Evolutionary conservation across 2,888 invertebrate genomes (phyloP).

Genomic region (Campaea margaritaria): DNA sequence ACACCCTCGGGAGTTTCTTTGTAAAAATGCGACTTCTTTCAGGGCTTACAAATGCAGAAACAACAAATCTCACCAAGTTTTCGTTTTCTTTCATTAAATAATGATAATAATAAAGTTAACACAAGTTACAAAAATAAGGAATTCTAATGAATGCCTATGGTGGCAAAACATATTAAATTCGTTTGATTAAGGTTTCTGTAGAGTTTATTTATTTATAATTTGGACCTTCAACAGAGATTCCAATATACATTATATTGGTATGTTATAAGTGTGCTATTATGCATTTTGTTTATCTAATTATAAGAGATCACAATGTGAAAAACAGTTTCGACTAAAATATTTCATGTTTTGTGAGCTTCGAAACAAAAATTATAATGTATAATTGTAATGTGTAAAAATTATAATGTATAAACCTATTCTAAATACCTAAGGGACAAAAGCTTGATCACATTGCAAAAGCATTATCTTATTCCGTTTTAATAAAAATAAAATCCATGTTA

Average conservation of each 20-base stretch:
- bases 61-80: constrained; percentile 17
- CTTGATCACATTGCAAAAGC: background rate
- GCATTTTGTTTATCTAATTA: too few species aligned
- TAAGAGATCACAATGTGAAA: too few species aligned
- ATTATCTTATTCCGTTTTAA: background rate
- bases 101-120: background rate
- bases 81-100: constrained; percentile 10
- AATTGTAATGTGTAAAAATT: background rate
- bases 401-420: background rate
- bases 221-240: too few species aligned
- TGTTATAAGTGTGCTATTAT: too few species aligned
- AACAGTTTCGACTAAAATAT: too few species aligned
- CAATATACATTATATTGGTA: too few species aligned
- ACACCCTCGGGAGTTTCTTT: constrained; percentile 23
- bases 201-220: too few species aligned
- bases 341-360: too few species aligned
- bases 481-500: constrained; percentile 1
- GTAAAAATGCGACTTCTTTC: constrained; percentile 22
- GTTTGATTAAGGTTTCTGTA: too few species aligned
- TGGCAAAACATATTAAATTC: too few species aligned
- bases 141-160: background rate
- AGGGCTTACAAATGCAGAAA: constrained; percentile 16
- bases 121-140: constrained; percentile 6
- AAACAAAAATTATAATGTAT: background rate
- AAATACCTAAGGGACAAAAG: too few species aligned